phyloP scores from a whole-genome alignment of 2,888 invertebrate species.

The Criorhina ranunculi region DNA sequence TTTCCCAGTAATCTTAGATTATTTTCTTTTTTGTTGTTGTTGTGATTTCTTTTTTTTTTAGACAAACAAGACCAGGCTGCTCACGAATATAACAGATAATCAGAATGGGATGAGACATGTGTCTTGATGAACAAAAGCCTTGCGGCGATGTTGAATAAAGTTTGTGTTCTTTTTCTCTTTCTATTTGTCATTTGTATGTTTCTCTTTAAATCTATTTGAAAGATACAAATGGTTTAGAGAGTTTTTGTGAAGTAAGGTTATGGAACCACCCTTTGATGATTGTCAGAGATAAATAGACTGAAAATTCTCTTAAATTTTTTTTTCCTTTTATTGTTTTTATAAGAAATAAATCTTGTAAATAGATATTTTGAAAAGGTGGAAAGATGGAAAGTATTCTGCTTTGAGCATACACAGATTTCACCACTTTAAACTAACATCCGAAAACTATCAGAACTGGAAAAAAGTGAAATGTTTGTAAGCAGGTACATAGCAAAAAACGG shows the following conservation, averaged over 20 bases:
- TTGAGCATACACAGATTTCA: too few relatives aligned
- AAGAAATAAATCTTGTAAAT: too few relatives aligned
- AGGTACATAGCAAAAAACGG: too few relatives aligned
- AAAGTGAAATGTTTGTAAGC: too few relatives aligned
- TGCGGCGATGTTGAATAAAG: background rate
- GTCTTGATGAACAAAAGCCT: background rate
- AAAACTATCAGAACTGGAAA: too few relatives aligned
- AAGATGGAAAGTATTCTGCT: too few relatives aligned
- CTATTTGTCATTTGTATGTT: background rate
- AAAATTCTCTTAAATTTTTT: too few relatives aligned
- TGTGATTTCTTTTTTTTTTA: conserved; percentile 14
- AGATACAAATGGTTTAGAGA: background rate
- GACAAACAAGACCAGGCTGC: background rate
- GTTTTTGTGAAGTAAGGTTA: background rate
- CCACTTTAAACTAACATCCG: too few relatives aligned
- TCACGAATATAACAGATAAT: background rate
- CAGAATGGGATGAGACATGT: conserved; percentile 10
- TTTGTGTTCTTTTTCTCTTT: background rate
- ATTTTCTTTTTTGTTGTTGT: conserved; percentile 5
- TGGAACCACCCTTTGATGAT: background rate
- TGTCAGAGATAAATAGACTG: background rate
- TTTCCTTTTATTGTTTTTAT: too few relatives aligned
- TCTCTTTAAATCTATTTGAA: conserved; percentile 5
- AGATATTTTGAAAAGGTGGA: too few relatives aligned
- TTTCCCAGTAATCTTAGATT: conserved; percentile 36